Evolutionary conservation across 2,888 invertebrate species (phyloP).

Genomic region (Branchellion lobata): DNA sequence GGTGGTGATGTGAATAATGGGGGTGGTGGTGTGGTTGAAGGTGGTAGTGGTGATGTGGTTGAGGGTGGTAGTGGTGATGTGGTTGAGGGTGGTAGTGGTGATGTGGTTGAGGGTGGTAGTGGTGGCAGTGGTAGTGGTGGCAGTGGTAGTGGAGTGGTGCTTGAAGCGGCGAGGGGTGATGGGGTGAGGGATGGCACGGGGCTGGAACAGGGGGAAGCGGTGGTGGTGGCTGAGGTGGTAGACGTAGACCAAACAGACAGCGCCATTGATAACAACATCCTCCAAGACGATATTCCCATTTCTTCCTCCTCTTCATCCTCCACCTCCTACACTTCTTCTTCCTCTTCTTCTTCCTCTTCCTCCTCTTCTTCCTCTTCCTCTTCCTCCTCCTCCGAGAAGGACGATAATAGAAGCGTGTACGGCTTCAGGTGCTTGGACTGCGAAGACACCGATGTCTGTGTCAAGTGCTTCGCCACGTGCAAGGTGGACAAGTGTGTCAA

Average conservation of each 20-base stretch:
- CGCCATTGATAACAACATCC: too few relatives aligned
- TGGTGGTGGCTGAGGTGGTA: too few relatives aligned
- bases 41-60: not conserved
- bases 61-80: not conserved
- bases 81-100: not conserved
- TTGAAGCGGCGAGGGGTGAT: too few relatives aligned
- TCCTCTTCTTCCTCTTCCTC: not conserved
- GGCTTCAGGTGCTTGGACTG: slow-evolving; percentile 9
- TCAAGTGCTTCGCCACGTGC: not conserved
- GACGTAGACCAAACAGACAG: too few relatives aligned
- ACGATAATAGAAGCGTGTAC: not conserved
- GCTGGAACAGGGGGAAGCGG: too few relatives aligned
- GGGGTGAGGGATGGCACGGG: too few relatives aligned
- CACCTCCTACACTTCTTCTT: too few relatives aligned
- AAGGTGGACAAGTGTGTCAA: not conserved
- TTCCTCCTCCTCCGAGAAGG: not conserved
- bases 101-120: not conserved
- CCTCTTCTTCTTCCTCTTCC: not conserved
- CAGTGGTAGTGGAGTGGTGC: not conserved
- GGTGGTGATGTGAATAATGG: not conserved
- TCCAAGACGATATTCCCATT: too few relatives aligned
- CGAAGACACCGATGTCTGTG: not conserved
- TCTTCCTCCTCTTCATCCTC: too few relatives aligned
- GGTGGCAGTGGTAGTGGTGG: not conserved
- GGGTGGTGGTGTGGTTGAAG: not conserved